Conservation (phyloP, 2,113 vertebrate species). For the Limanda limanda region DNA sequence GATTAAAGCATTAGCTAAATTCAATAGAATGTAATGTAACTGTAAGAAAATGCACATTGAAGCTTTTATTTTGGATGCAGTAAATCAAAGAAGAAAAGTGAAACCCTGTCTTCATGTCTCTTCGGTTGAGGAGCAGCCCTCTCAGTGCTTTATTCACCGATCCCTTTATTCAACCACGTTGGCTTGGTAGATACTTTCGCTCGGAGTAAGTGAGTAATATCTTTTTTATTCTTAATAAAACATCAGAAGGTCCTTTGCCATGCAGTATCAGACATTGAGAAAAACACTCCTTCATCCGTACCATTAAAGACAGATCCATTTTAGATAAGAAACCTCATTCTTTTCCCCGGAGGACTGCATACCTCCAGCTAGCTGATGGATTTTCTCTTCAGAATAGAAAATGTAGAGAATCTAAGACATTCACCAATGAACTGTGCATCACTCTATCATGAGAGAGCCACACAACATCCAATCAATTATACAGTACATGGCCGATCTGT, state of each 20-base stretch:
- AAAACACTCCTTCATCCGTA: slow-evolving; percentile 24
- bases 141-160: slow-evolving; percentile 9
- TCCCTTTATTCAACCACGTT: slow-evolving; percentile 6
- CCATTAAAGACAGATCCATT: slow-evolving; percentile 43
- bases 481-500: background rate
- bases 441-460: slow-evolving; percentile 21
- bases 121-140: background rate
- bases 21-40: background rate
- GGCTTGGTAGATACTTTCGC: slow-evolving; percentile 12
- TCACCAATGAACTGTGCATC: slow-evolving; percentile 10
- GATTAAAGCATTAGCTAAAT: too few relatives aligned
- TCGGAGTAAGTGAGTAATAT: slow-evolving; percentile 25
- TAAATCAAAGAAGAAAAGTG: slow-evolving; percentile 4
- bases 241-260: slow-evolving; percentile 25
- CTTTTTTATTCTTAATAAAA: slow-evolving; percentile 40
- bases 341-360: slow-evolving; percentile 11
- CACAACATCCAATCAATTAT: slow-evolving; percentile 8
- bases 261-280: slow-evolving; percentile 20
- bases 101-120: background rate
- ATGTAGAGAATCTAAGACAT: slow-evolving; percentile 11
- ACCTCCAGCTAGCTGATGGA: slow-evolving; percentile 6
- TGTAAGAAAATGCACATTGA: background rate
- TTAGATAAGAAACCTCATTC: slow-evolving; percentile 46
- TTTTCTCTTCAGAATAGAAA: slow-evolving; percentile 9
- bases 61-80: background rate